Percentiles rank a stretch among this genome's conserved stretches.
Evolutionary conservation across 2,888 invertebrate genomes (phyloP).

Genomic region (Petrophora chlorosata): DNA sequence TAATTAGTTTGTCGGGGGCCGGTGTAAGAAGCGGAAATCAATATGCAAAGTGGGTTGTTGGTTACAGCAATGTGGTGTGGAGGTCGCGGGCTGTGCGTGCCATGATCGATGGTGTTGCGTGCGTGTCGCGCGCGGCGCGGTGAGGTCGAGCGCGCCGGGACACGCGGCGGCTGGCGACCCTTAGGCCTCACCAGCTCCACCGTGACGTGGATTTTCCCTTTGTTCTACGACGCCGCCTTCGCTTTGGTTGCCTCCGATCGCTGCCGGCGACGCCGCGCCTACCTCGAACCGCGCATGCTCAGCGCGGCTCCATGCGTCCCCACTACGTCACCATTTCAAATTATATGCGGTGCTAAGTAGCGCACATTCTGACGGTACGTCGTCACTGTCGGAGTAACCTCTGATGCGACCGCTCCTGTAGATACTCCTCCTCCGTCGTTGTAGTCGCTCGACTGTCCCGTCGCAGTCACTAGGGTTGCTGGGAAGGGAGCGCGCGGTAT

Average conservation of each 20-base stretch:
- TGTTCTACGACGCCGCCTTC: conserved; percentile 60
- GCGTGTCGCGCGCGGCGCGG: conserved; percentile 45
- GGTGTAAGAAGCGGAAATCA: conserved; percentile 49
- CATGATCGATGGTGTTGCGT: conserved; percentile 55
- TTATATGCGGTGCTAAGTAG: conserved; percentile 62
- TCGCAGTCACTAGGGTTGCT: conserved; percentile 57
- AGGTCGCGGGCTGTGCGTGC: conserved; percentile 49
- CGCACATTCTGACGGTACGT: conserved; percentile 54
- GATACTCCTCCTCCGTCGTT: conserved; percentile 43
- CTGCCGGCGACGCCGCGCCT: conserved; percentile 70
- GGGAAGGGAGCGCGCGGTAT: conserved; percentile 74
- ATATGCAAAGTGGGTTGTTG: conserved; percentile 64
- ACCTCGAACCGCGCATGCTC: conserved; percentile 72
- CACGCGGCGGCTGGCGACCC: conserved; percentile 48
- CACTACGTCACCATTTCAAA: conserved; percentile 70
- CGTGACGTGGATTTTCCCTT: conserved; percentile 59
- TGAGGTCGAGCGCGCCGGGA: too few relatives aligned
- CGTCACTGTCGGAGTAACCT: conserved; percentile 50
- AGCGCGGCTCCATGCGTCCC: conserved; percentile 60
- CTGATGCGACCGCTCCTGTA: conserved; percentile 49
- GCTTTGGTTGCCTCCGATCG: conserved; percentile 56
- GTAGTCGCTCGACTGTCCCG: conserved; percentile 39
- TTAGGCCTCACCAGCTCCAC: conserved; percentile 54
- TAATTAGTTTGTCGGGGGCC: conserved; percentile 4
- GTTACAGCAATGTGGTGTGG: conserved; percentile 55